These are phyloP conservation scores for Phasianus colchicus DNA, from an alignment of 2,113 vertebrate genomes.

Conservation along the genomic window DNA sequence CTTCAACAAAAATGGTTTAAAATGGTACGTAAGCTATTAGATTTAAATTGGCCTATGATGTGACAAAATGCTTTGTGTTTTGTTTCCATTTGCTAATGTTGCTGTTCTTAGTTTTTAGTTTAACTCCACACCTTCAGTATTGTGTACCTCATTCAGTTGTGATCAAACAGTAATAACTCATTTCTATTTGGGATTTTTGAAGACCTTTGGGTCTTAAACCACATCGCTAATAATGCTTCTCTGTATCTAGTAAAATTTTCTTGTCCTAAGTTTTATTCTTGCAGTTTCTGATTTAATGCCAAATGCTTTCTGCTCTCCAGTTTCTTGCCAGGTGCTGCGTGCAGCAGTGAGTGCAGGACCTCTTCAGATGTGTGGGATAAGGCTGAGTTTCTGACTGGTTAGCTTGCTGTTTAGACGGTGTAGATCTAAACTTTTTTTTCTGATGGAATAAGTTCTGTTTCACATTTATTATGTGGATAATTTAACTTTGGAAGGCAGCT, in stretches of 20 bases:
- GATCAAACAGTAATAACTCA: neutral
- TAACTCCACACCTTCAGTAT: neutral
- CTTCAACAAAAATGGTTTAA: neutral
- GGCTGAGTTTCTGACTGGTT: neutral
- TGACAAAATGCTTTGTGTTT: neutral
- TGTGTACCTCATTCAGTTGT: neutral
- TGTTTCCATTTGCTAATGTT: neutral
- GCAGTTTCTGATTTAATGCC: neutral
- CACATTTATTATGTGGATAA: neutral
- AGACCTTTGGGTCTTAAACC: neutral
- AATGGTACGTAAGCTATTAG: neutral
- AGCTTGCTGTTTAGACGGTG: neutral
- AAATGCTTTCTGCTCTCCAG: neutral
- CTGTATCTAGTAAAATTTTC: neutral
- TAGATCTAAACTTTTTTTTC: neutral
- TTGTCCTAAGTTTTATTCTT: neutral
- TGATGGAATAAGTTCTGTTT: neutral
- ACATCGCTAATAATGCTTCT: neutral
- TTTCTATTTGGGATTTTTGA: neutral
- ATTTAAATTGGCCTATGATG: neutral
- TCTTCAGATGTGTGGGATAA: neutral
- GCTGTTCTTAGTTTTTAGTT: neutral
- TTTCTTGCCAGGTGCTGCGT: neutral
- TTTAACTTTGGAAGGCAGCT: neutral
- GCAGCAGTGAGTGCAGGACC: neutral